Percentiles rank a stretch among this genome's conserved stretches.
phyloP scores from a whole-genome alignment of 1,140 invertebrate species.

The Zaprionus gabonicus region DNA sequence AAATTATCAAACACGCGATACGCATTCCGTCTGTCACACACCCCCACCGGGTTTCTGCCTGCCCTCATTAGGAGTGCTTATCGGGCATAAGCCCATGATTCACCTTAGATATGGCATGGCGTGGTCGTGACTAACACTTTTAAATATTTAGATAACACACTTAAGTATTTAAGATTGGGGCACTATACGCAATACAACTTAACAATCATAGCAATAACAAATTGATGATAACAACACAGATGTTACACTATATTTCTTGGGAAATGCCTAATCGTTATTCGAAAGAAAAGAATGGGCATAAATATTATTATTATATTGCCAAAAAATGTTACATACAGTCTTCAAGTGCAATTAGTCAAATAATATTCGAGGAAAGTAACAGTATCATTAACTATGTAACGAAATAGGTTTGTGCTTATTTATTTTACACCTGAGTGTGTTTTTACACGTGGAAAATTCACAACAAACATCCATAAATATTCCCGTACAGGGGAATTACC shows the following conservation, averaged over 20 bases:
- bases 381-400: background rate
- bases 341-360: background rate
- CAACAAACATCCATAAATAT: background rate
- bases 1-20: constrained; percentile 22
- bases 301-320: background rate
- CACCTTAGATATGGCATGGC: constrained; percentile 31
- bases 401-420: background rate
- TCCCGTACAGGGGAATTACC: background rate
- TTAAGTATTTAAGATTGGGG: background rate
- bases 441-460: background rate
- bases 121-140: background rate
- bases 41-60: background rate
- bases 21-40: constrained; percentile 15
- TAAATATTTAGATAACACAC: background rate
- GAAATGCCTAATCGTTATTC: background rate
- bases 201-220: background rate
- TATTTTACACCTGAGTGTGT: background rate
- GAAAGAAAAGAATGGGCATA: background rate
- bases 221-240: background rate
- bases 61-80: background rate
- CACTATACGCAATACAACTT: background rate
- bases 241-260: background rate
- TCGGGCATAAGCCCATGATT: constrained; percentile 12
- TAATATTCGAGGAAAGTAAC: too few relatives aligned
- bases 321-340: too few relatives aligned